Percentiles rank a stretch among this genome's conserved stretches.
These are phyloP conservation scores for Papilio polyxenes DNA, from an alignment of 1,140 invertebrate species.

Conservation along the genomic window DNA sequence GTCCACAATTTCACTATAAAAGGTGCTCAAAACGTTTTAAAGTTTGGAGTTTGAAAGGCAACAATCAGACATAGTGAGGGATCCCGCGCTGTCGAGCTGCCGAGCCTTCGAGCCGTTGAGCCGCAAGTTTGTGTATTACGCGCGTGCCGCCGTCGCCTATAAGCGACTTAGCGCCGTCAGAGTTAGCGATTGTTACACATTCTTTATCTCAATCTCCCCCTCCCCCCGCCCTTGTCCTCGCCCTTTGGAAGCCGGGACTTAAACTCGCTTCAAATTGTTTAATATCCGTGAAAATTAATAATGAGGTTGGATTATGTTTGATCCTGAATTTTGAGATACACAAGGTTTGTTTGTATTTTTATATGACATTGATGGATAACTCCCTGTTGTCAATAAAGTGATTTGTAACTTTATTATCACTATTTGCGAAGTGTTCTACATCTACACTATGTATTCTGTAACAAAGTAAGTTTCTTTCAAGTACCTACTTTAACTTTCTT, in stretches of 20 bases:
- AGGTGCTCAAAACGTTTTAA: too few species aligned
- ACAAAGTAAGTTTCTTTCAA: too few species aligned
- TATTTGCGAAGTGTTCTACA: too few species aligned
- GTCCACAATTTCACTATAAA: too few species aligned
- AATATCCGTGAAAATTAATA: slow-evolving; percentile 19
- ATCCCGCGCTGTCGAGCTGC: neutral
- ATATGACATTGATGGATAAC: neutral
- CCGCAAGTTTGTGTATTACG: neutral
- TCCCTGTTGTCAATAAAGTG: too few species aligned
- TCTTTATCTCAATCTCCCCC: slow-evolving; percentile 17
- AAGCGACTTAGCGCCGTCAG: slow-evolving; percentile 26
- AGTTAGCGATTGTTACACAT: slow-evolving; percentile 18
- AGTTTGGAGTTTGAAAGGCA: too few species aligned
- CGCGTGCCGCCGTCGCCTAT: slow-evolving; percentile 4
- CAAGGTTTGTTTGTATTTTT: neutral
- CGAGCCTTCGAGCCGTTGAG: neutral
- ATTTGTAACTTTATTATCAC: too few species aligned
- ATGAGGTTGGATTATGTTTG: neutral
- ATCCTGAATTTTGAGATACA: neutral
- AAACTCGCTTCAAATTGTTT: slow-evolving; percentile 22
- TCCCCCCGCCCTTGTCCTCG: neutral
- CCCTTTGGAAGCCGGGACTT: neutral
- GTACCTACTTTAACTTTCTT: too few species aligned
- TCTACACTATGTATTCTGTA: too few species aligned
- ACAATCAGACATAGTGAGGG: neutral